phyloP scores from a whole-genome alignment of 2,113 vertebrate genomes.

The Hemibagrus wyckioides region DNA sequence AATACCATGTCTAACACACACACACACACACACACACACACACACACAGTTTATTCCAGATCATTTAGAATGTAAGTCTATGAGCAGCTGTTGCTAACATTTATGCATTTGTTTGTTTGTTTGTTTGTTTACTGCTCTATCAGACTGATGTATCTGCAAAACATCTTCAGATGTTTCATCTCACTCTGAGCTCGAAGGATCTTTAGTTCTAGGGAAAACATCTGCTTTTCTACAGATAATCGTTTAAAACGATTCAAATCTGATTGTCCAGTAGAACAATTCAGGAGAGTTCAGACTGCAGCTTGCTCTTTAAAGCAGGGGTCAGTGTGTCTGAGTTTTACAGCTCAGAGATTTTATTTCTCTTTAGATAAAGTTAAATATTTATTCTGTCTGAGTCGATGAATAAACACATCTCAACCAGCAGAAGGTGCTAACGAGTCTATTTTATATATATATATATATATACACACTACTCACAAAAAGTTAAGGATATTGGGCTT shows the following conservation, averaged over 20 bases:
- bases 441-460: no score
- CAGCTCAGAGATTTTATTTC: background rate
- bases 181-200: no score
- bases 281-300: background rate
- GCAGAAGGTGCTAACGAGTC: background rate
- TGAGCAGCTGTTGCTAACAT: background rate
- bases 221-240: background rate
- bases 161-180: no score
- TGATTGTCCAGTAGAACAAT: background rate
- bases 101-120: background rate
- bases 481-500: no score
- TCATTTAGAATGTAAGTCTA: background rate
- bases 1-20: constrained; percentile 82
- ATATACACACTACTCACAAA: no score
- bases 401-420: background rate
- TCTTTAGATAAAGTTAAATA: background rate
- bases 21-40: constrained; percentile 23
- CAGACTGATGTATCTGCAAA: no score
- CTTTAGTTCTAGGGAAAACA: background rate
- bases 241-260: background rate
- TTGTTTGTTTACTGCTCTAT: no score
- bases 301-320: background rate
- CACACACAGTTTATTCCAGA: background rate
- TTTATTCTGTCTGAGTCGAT: background rate
- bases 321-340: no score